These are phyloP conservation scores for Zaprionus kolodkinae DNA, from an alignment of 1,140 invertebrate genomes.

Conservation along the genomic window DNA sequence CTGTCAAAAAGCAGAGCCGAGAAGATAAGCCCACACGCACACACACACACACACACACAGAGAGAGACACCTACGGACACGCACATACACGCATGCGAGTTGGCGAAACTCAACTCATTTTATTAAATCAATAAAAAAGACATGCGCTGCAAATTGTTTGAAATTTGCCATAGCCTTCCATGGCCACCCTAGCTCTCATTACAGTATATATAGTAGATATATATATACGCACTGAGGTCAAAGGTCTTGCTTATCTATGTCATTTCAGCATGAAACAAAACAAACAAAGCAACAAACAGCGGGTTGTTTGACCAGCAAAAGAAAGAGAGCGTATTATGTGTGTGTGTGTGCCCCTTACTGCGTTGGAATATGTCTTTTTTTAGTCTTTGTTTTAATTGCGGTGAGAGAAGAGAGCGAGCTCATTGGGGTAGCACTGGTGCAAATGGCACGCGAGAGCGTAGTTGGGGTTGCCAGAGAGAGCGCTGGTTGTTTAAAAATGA, in stretches of 20 bases:
- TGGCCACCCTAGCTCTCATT: not conserved
- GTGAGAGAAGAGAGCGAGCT: not conserved
- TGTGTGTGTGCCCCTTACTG: conserved; percentile 44
- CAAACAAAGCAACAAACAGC: conserved; percentile 36
- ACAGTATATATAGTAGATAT: not conserved
- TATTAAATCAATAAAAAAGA: conserved; percentile 38
- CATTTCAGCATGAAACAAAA: conserved; percentile 32
- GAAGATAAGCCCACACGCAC: conserved; percentile 27
- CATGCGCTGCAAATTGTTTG: conserved; percentile 9
- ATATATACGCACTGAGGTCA: conserved; percentile 51
- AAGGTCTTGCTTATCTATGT: conserved; percentile 58
- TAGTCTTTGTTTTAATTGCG: conserved; percentile 23
- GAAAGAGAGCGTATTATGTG: conserved; percentile 36
- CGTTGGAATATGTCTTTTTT: conserved; percentile 42
- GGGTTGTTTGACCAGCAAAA: conserved; percentile 23
- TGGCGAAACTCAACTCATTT: conserved; percentile 24
- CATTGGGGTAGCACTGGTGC: conserved; percentile 17
- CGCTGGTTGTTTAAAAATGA: not conserved
- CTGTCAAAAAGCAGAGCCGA: conserved; percentile 40
- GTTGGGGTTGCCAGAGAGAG: not conserved
- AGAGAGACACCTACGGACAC: not conserved
- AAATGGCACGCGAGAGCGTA: conserved; percentile 17
- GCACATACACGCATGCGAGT: conserved; percentile 37
- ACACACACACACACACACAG: not conserved
- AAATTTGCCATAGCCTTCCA: conserved; percentile 25